Evolutionary conservation across 2,797 vertebrate species (phyloP), one percentile per base, ranked within the genome.

Genomic region (Chrysolophus pictus): DNA sequence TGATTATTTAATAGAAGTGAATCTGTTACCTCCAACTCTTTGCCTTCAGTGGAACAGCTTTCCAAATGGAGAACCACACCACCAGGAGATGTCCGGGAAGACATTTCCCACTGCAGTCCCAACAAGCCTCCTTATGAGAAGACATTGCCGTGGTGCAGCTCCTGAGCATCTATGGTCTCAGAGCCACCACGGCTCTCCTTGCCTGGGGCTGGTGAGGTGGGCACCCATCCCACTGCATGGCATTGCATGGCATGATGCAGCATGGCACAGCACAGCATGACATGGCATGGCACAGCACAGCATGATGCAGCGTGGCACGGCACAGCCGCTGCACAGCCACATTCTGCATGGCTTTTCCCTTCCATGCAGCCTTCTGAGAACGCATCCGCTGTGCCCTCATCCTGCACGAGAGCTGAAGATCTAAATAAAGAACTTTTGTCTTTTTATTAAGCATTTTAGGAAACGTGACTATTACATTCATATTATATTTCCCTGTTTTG

Each of bases 401-500:
- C 58, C 92, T 7, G 35, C 83, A 89, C 60, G 13, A 3, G 95
- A 96, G 96, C 87, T 86, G 96, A 94, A 91, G 91, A 92, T 92
- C 91, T 74, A 93, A 96, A 95, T 90, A 90, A 94, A 93, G 89
- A 81, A 95, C 95, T 93, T 97, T 93, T 96, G 96, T 97, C 96
- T 97, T 97, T 95, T 96, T 96, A 91, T 94, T 95, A 95, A 95
- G 93, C 95, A 93, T 97, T 97, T 97, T 95, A 97, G 96, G 91
- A 94, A 94, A 96, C 42, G 90, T 90, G 87, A 90, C 88, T 94
- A 94, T 96, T 96, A 95, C 96, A 95, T 95, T 97, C 94, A 97
- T 96, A 96, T 97, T 97, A 94, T 90, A 97, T 97, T 97, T 96
- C 96, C 94, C 96, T 97, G 96, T 98, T 98, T 97, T 98, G 97